Evolutionary conservation across 2,113 vertebrate genomes (phyloP), one percentile per base, ranked within the genome.

Genomic region (Rhegmatorhina hoffmannsi): DNA sequence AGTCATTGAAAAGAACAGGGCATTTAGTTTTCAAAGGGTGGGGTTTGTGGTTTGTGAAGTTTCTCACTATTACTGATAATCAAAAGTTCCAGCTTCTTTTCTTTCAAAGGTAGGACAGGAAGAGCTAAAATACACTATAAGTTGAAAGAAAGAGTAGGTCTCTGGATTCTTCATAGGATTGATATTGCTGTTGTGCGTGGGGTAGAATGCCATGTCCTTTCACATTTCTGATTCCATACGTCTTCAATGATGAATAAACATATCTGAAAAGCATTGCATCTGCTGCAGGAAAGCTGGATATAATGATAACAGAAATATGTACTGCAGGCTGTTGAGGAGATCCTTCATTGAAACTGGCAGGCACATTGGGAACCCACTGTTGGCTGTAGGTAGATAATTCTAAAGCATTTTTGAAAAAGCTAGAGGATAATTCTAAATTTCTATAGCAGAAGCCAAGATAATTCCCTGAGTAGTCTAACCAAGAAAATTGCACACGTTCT

Each of bases 341-440:
- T 73, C 89, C 90, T 96, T 97, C 94, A 96, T 23, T 83, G 96
- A 94, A 97, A 94, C 81, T 94, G 94, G 80, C 96, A 97, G 92
- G 44, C 69, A 80, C 64, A 60, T 53, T 79, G 89, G 67, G 79
- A 96, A 83, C 73, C 95, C 94, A 93, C 93, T 97, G 84, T 66
- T 94, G 62, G 47, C 67, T 92, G 87, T 23, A 94, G 93, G 93
- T 85, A 94, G 96, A 95, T 94, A 11, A 87, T 96, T 97, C 92
- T 86, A 78, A 97, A 96, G 92, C 80, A 46, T 62, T 95, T 97
- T 82, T 4, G 13, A 95, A 69, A 83, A 87, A 90, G 69, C 74
- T 44, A 67, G 90, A 80, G 59, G 62, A 69, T 96, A 90, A 95
- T 95, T 96, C 74, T 73, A 77, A 92, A 80, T 92, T 97, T 96